These are phyloP conservation scores for Thymelicus sylvestris DNA, from an alignment of 2,888 invertebrate species.

Conservation along the genomic window DNA sequence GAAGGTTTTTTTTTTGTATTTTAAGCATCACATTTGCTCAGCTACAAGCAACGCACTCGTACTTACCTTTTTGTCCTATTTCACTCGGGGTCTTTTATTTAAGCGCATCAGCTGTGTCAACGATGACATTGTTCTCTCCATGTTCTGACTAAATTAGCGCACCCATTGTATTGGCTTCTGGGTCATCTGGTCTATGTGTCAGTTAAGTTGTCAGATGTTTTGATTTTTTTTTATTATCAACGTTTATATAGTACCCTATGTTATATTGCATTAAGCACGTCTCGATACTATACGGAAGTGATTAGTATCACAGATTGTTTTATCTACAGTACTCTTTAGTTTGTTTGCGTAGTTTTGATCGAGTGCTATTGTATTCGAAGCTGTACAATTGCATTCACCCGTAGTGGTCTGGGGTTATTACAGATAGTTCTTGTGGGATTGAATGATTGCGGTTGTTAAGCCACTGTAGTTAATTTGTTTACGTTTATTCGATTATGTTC, in stretches of 20 bases:
- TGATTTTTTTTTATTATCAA: slow-evolving; percentile 11
- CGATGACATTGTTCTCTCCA: slow-evolving; percentile 38
- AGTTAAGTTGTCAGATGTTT: slow-evolving; percentile 6
- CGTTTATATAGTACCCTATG: neutral
- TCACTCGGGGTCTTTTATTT: slow-evolving; percentile 29
- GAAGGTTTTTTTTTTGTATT: neutral
- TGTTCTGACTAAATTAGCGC: slow-evolving; percentile 43
- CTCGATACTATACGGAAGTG: slow-evolving; percentile 17
- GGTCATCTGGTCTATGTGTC: slow-evolving; percentile 39
- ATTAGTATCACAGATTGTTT: slow-evolving; percentile 9
- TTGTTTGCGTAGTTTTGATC: slow-evolving; percentile 22
- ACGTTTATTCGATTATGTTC: slow-evolving; percentile 19
- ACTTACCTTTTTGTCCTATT: slow-evolving; percentile 34
- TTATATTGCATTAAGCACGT: neutral
- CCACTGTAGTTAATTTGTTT: slow-evolving; percentile 24
- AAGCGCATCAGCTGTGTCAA: slow-evolving; percentile 35
- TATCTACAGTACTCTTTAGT: slow-evolving; percentile 15
- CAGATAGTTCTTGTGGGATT: slow-evolving; percentile 20
- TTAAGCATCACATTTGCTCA: neutral
- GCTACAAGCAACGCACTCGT: neutral
- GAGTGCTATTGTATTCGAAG: slow-evolving; percentile 9
- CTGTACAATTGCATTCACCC: slow-evolving; percentile 7
- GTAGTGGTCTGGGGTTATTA: slow-evolving; percentile 16
- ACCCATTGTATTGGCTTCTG: slow-evolving; percentile 41
- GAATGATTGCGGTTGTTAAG: slow-evolving; percentile 25